A percentile compares a stretch with the other conserved stretches of the same genome.
Conservation (phyloP, 2,113 vertebrate species). For the Cyprinodon brontotheroides region DNA sequence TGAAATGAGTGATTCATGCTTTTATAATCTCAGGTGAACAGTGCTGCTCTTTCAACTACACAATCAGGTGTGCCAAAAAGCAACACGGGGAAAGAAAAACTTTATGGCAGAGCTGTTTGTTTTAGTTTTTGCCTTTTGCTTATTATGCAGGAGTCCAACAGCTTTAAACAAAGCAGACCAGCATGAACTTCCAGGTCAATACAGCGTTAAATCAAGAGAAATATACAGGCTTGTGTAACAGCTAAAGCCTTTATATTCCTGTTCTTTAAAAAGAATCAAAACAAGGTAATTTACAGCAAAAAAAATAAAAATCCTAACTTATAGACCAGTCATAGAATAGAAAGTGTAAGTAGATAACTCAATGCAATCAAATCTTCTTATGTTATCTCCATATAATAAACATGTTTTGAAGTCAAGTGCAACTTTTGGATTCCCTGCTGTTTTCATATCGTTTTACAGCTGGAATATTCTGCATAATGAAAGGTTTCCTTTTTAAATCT, state of each 20-base stretch:
- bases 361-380: too few relatives aligned
- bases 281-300: background rate
- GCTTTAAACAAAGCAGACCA: background rate
- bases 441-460: too few relatives aligned
- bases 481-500: background rate
- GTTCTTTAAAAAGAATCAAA: background rate
- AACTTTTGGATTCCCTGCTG: too few relatives aligned
- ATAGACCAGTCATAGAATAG: background rate
- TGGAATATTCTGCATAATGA: too few relatives aligned
- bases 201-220: background rate
- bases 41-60: constrained; percentile 58
- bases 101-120: background rate
- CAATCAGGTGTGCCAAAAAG: constrained; percentile 19
- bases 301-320: too few relatives aligned
- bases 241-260: background rate
- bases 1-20: constrained; percentile 80
- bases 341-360: too few relatives aligned
- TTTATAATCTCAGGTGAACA: constrained; percentile 78
- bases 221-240: background rate
- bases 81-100: background rate
- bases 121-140: background rate
- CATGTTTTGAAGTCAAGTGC: too few relatives aligned
- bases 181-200: background rate
- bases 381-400: too few relatives aligned
- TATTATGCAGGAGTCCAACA: background rate